Evolutionary conservation across 2,797 vertebrate species (phyloP), one percentile per base, ranked within the genome.

Genomic region (Strix occidentalis): DNA sequence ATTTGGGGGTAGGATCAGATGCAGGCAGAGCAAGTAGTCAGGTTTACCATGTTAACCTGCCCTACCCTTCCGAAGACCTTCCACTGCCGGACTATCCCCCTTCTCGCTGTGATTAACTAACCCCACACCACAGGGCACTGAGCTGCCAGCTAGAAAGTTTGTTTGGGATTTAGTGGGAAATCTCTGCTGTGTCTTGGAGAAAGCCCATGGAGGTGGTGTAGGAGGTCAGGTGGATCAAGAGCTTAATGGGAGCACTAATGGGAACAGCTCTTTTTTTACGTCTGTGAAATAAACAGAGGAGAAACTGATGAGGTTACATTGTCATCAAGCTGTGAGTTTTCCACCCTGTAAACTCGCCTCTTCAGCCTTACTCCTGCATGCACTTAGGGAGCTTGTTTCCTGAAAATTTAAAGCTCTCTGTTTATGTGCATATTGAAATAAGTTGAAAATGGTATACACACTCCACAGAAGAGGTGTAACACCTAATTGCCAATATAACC

Each of bases 61-160:
- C 13, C 16, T 84, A 7, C 11, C 5, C n/a, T 69, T 78, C 39
- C 58, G 12, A 77, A 78, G 41, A 26, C 29, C 64, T 89, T 82
- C 8, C 20, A 21, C 25, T 76, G 41, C 31, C 33, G 63, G 25
- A 33, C 46, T 78, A 29, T 35, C 4, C 5, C 12, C 1, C 6
- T 28, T 12, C 26, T 37, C 1, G 0, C 45, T 58, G 35, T 0
- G 1, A 29, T 51, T 65, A 89, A 31, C 37, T 51, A 56, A 70
- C 51, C n/a, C 13, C 41, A 56, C 1, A 2, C 43, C 51, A 69
- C 0, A 0, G 79, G 58, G 54, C 58, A 58, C 10, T 64, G 75
- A 57, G 48, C 51, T 63, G 21, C 14, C 60, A 82, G 28, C 31
- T 31, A 18, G 51, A 87, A 85, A 65, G 24, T 7, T 46, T 69